Conservation (phyloP, 1,140 invertebrate genomes). For the Drosophila sp. region DNA sequence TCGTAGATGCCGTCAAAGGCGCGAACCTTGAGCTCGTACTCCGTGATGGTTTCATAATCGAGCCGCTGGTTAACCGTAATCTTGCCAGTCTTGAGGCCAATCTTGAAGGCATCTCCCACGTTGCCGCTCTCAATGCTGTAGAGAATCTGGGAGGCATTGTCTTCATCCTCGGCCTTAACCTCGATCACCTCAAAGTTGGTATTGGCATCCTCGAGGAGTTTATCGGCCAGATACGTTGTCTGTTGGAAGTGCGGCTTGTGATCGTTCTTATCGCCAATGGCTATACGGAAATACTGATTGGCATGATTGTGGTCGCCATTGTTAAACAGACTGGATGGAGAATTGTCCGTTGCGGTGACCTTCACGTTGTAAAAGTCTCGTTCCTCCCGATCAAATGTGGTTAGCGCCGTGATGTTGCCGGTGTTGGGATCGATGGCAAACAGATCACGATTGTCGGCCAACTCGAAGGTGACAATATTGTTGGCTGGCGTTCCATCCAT, state of each 20-base stretch:
- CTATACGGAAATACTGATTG: slow-evolving; percentile 91
- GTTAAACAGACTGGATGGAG: slow-evolving; percentile 90
- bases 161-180: slow-evolving; percentile 91
- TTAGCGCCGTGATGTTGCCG: slow-evolving; percentile 93
- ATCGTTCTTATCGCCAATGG: slow-evolving; percentile 96
- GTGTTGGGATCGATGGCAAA: slow-evolving; percentile 92
- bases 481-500: slow-evolving; percentile 92
- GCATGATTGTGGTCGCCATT: slow-evolving; percentile 89
- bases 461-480: slow-evolving; percentile 91
- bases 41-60: slow-evolving; percentile 94
- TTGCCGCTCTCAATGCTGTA: slow-evolving; percentile 93
- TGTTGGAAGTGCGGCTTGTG: slow-evolving; percentile 93
- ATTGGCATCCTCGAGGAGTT: slow-evolving; percentile 92
- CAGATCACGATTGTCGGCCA: slow-evolving; percentile 88
- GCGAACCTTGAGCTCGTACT: slow-evolving; percentile 90
- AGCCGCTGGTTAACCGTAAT: slow-evolving; percentile 90
- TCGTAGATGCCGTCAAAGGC: slow-evolving; percentile 92
- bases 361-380: slow-evolving; percentile 92
- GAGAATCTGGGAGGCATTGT: slow-evolving; percentile 91
- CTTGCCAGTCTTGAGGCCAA: slow-evolving; percentile 91
- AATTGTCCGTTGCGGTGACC: slow-evolving; percentile 93
- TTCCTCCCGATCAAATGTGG: slow-evolving; percentile 92
- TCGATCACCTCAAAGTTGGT: slow-evolving; percentile 92
- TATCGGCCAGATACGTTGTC: slow-evolving; percentile 90
- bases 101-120: slow-evolving; percentile 90